phyloP scores from a whole-genome alignment of 2,888 invertebrate genomes.

The Andrena bucephala region DNA sequence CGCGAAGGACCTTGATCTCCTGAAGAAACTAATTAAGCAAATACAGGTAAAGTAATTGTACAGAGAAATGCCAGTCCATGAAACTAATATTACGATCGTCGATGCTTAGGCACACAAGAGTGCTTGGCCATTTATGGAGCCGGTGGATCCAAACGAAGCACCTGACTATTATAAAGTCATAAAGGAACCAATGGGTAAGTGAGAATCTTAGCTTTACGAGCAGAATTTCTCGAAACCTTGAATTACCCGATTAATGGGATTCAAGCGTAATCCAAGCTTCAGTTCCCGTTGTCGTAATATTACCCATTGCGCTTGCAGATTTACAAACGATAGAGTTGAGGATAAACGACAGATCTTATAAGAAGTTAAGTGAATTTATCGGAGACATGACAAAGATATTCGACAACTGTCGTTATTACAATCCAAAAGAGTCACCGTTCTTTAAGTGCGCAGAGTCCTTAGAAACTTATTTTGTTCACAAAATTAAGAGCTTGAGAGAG shows the following conservation, averaged over 20 bases:
- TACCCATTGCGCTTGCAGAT: slow-evolving; percentile 88
- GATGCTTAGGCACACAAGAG: slow-evolving; percentile 93
- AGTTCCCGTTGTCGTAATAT: neutral
- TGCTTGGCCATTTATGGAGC: slow-evolving; percentile 99
- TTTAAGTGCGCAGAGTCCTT: slow-evolving; percentile 98
- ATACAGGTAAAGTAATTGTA: slow-evolving; percentile 88
- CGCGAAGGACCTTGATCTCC: slow-evolving; percentile 92
- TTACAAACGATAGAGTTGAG: slow-evolving; percentile 96
- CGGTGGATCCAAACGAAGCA: slow-evolving; percentile 97
- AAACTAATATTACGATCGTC: slow-evolving; percentile 47
- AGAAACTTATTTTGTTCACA: slow-evolving; percentile 97
- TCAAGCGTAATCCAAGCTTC: neutral
- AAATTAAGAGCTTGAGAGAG: slow-evolving; percentile 95
- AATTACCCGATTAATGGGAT: neutral
- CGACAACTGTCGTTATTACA: slow-evolving; percentile 99
- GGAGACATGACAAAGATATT: slow-evolving; percentile 99
- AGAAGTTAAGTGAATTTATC: slow-evolving; percentile 96
- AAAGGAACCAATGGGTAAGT: slow-evolving; percentile 97
- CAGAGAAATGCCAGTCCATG: slow-evolving; percentile 1
- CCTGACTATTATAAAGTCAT: slow-evolving; percentile 98
- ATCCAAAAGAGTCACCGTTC: slow-evolving; percentile 97
- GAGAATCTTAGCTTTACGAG: slow-evolving; percentile 9
- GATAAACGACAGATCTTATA: slow-evolving; percentile 93
- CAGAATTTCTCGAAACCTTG: neutral
- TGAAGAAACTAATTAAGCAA: slow-evolving; percentile 95